Evolutionary conservation across 2,797 vertebrate species (phyloP), one percentile per base, ranked within the genome.

Genomic region (Cossypha polioptera): DNA sequence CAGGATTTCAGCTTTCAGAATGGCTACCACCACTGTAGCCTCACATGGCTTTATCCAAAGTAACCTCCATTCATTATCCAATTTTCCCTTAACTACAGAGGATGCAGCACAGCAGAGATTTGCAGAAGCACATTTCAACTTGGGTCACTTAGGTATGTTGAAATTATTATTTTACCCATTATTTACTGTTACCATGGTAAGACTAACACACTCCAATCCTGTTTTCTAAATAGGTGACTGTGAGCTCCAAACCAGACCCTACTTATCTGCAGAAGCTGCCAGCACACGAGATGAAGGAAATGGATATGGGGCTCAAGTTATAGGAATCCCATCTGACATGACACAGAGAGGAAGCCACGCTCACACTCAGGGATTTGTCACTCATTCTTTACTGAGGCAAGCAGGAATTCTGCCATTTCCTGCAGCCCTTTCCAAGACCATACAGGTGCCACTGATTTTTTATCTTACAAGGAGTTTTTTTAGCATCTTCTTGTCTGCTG

Each of bases 381-480:
- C 59, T 79, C 61, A 74, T 79, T 86, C 84, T 88, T 72, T 17
- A 67, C 48, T 13, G 40, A 79, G 67, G 75, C 22, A 8, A 67
- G 84, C 61, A 65, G 78, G 77, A 91, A 87, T 85, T 87, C 61
- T 77, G 53, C 59, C 75, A 58, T 48, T 93, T 94, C 78, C 86
- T 74, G 61, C 20, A 88, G 29, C 35, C 51, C 35, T 13, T 80
- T 19, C 57, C 67, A 26, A 26, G 14, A 20, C 67, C 48, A 61
- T 3, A 25, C 22, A 91, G 78, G 78, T 47, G n/a, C 31, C 50
- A 43, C 3, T 20, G 67, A 53, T 16, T 67, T 77, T 88, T 63
- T 13, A 45, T 33, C 29, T 91, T 7, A 24, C 16, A 26, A 13
- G 28, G 73, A 88, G 43, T 42, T 78, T 82, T 45, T 57, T 81